Conservation (phyloP, 2,113 vertebrate genomes). For the Pedetes capensis region DNA sequence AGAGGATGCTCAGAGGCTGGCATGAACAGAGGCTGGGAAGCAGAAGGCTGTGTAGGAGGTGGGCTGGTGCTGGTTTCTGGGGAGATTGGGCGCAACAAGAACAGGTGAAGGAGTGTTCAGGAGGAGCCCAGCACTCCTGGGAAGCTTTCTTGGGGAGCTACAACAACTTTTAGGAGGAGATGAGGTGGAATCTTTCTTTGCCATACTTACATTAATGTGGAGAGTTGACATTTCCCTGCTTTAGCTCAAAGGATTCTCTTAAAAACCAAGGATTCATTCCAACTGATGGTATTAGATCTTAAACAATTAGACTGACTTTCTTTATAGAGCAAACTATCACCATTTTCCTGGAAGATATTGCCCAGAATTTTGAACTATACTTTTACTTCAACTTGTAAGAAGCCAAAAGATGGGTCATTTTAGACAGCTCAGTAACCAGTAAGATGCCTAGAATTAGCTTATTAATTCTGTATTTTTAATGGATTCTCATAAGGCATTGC, state of each 20-base stretch:
- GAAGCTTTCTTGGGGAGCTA: background rate
- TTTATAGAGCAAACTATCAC: background rate
- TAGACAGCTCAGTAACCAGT: background rate
- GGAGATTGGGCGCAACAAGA: too few species aligned
- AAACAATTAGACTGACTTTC: background rate
- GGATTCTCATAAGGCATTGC: background rate
- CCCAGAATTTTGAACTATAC: background rate
- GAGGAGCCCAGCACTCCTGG: background rate
- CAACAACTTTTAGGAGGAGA: background rate
- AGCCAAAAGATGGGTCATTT: background rate
- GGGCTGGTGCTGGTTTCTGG: background rate
- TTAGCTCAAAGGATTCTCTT: background rate
- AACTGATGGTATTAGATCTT: background rate
- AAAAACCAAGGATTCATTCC: slow-evolving; percentile 13
- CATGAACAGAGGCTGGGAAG: background rate
- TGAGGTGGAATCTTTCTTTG: background rate
- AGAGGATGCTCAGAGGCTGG: background rate
- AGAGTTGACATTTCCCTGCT: background rate
- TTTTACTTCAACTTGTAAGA: background rate
- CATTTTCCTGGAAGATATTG: background rate
- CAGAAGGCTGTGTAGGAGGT: background rate
- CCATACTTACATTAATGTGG: background rate
- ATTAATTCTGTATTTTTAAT: slow-evolving; percentile 8
- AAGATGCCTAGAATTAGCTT: background rate
- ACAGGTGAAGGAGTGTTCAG: rapidly evolving